Conservation (phyloP, 2,113 vertebrate genomes). For the Electrona antarctica region DNA sequence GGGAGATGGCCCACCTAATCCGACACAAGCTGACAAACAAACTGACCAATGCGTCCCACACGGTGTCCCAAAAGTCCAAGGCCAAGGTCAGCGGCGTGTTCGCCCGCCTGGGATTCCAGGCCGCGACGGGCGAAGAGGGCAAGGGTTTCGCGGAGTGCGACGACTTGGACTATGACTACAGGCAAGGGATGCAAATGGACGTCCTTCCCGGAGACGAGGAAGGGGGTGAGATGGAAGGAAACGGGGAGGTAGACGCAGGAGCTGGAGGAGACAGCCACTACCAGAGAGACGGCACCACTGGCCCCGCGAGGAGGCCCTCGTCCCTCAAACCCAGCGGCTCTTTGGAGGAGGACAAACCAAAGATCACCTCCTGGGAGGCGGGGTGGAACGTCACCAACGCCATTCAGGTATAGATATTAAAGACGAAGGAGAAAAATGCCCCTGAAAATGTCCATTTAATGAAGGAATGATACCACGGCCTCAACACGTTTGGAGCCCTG, state of each 20-base stretch:
- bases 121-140: conserved; percentile 93
- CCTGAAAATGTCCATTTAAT: not conserved
- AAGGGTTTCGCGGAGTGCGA: conserved; percentile 93
- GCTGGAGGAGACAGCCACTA: conserved; percentile 91
- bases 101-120: conserved; percentile 94
- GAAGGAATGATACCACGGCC: not conserved
- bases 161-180: conserved; percentile 92
- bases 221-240: conserved; percentile 68
- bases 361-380: conserved; percentile 95
- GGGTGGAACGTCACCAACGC: conserved; percentile 99
- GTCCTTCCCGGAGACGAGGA: conserved; percentile 84
- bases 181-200: conserved; percentile 94
- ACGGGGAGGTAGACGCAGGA: conserved; percentile 74
- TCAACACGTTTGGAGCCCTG: conserved; percentile 23
- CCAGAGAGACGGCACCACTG: conserved; percentile 86
- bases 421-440: no score
- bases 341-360: conserved; percentile 86
- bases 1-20: conserved; percentile 89
- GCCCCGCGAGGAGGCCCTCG: conserved; percentile 73
- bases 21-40: conserved; percentile 91
- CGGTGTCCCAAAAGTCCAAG: conserved; percentile 92
- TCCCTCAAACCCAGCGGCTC: conserved; percentile 80
- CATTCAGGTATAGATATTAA: conserved; percentile 87
- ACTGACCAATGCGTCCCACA: conserved; percentile 88
- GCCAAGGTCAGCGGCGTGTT: conserved; percentile 96